Evolutionary conservation across 1,140 invertebrate genomes (phyloP), one percentile per base, ranked within the genome.

Genomic region (Araneus ventricosus): DNA sequence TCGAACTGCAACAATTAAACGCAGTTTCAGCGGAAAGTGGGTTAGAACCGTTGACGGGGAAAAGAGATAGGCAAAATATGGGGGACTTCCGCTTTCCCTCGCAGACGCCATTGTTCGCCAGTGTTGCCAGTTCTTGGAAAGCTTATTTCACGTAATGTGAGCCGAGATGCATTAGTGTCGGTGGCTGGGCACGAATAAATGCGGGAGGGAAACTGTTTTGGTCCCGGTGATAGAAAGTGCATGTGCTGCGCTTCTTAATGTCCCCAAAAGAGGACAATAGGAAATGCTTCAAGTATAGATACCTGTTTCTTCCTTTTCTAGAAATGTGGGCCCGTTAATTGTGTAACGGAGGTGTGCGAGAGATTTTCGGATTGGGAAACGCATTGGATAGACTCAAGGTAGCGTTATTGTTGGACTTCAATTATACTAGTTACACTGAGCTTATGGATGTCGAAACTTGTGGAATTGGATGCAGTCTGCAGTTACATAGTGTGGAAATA

Each of bases 11-110:
- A 67, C 63, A 67, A 67, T 67, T 67, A 67, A 67, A 67, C 27
- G 24, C 27, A 67, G 27, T n/a, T 67, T 67, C 63, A 67, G 63
- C 45, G 45, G 10, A 52, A 52, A 52, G 45, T 52, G 45, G 45
- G 14, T 52, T 52, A n/a, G 63, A 67, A 67, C 27, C 63, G 24
- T 67, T 30, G 63, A 8, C 7, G 63, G 7, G 8, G 63, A 67
- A 52, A 52, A 67, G 63, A 67, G 63, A 67, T 67, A 67, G 63
- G n/a, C 63, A 67, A 67, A 67, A 67, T 67, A 67, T 67, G 63
- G n/a, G 63, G 63, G n/a, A 27, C 63, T 67, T 67, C 63, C 63
- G 63, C 3, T 30, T 24, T 4, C 63, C 10, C 57, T 59, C 57
- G 8, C 57, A 17, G 57, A 59, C 57, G 57, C 20, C n/a, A 67